Evolutionary conservation across 2,797 vertebrate species (phyloP).

Genomic region (Naso thynnoides): DNA sequence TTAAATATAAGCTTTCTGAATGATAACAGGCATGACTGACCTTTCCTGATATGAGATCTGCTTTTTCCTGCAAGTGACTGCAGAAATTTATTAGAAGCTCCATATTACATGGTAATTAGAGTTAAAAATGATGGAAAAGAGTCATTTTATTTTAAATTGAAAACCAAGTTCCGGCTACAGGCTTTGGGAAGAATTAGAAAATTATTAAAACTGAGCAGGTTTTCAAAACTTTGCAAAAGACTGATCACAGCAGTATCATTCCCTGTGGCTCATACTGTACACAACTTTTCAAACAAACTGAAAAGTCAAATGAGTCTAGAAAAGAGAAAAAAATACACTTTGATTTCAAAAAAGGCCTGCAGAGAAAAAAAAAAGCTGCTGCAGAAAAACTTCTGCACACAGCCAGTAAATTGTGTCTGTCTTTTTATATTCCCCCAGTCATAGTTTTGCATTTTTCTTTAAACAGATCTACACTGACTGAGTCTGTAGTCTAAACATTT

Average conservation of each 20-base stretch:
- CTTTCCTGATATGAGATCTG: slow-evolving; percentile 27
- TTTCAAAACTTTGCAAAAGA: background rate
- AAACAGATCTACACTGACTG: background rate
- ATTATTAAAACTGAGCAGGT: background rate
- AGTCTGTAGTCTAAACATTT: slow-evolving; percentile 1
- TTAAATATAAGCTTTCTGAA: slow-evolving; percentile 53
- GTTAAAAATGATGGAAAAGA: slow-evolving; percentile 18
- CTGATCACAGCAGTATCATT: background rate
- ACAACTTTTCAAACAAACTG: background rate
- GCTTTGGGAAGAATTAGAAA: background rate
- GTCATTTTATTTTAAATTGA: slow-evolving; percentile 14
- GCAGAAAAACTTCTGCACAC: slow-evolving; percentile 16
- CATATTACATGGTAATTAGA: slow-evolving; percentile 20
- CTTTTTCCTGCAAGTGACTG: slow-evolving; percentile 4
- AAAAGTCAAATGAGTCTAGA: slow-evolving; percentile 9
- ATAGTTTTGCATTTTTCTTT: slow-evolving; percentile 12
- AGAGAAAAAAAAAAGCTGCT: slow-evolving; percentile 15
- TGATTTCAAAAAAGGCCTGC: slow-evolving; percentile 10
- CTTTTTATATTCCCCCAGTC: slow-evolving; percentile 3
- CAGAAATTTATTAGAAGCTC: slow-evolving; percentile 20
- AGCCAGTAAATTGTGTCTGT: slow-evolving; percentile 5
- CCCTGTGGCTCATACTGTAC: background rate
- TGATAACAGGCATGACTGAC: slow-evolving; percentile 27
- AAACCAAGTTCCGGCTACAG: background rate
- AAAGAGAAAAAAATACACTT: background rate